These are phyloP conservation scores for Enteromius thamalakanensis DNA, from an alignment of 2,797 vertebrate genomes.

Conservation along the genomic window DNA sequence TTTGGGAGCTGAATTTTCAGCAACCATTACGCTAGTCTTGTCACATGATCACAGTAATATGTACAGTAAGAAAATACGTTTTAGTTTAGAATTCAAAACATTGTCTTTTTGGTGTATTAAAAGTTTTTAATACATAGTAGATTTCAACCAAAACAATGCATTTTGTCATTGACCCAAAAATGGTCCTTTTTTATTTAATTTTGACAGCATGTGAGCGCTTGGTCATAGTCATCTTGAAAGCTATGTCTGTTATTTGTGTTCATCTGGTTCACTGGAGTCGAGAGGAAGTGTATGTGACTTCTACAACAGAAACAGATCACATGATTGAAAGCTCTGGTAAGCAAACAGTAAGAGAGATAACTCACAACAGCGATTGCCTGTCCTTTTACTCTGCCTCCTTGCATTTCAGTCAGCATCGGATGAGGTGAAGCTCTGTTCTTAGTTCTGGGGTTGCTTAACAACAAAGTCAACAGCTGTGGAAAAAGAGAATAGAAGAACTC, in stretches of 20 bases:
- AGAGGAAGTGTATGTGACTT: slow-evolving; percentile 57
- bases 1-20: too few relatives aligned
- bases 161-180: not conserved
- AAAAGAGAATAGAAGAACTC: not conserved
- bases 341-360: slow-evolving; percentile 11
- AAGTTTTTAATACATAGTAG: not conserved
- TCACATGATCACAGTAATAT: not conserved
- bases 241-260: slow-evolving; percentile 59
- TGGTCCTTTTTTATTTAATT: not conserved
- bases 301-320: slow-evolving; percentile 55
- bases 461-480: slow-evolving; percentile 83
- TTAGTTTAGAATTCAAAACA: not conserved
- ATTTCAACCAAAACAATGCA: not conserved
- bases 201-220: slow-evolving; percentile 60
- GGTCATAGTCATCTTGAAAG: slow-evolving; percentile 69
- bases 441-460: slow-evolving; percentile 86
- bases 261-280: slow-evolving; percentile 68
- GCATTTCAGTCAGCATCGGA: slow-evolving; percentile 81
- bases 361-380: slow-evolving; percentile 79
- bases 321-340: slow-evolving; percentile 12
- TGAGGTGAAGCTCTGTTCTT: slow-evolving; percentile 88
- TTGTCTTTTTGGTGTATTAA: not conserved
- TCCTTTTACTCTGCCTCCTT: slow-evolving; percentile 79
- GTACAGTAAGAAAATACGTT: not conserved
- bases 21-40: not conserved